Percentiles rank a stretch among this genome's conserved stretches.
phyloP scores from a whole-genome alignment of 2,888 invertebrate species.

The Helicoverpa assulta region DNA sequence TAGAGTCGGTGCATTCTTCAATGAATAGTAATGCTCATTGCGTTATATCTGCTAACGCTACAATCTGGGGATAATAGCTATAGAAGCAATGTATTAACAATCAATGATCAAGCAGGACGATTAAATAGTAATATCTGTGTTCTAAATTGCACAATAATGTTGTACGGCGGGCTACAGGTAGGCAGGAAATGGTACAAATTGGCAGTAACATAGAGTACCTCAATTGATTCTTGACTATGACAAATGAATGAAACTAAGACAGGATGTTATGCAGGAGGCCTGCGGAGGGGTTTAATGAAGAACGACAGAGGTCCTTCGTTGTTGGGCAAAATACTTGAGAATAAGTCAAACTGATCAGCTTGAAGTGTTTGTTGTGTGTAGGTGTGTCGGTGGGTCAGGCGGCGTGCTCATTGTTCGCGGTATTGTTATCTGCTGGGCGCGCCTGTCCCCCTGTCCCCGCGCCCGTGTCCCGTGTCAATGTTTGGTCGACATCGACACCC shows the following conservation, averaged over 20 bases:
- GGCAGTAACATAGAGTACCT: constrained; percentile 61
- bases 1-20: constrained; percentile 44
- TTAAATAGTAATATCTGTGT: constrained; percentile 51
- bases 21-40: constrained; percentile 44
- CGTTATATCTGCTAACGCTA: constrained; percentile 15
- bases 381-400: constrained; percentile 67
- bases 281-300: constrained; percentile 57
- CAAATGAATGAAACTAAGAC: constrained; percentile 67
- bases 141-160: constrained; percentile 50
- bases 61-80: constrained; percentile 19
- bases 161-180: constrained; percentile 54
- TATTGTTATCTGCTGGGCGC: constrained; percentile 84
- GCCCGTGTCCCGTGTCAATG: constrained; percentile 76
- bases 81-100: constrained; percentile 9
- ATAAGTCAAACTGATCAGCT: constrained; percentile 47
- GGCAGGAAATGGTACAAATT: constrained; percentile 63
- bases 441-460: constrained; percentile 62
- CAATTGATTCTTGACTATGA: constrained; percentile 68
- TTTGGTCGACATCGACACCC: constrained; percentile 73
- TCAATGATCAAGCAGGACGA: constrained; percentile 29
- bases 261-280: constrained; percentile 63
- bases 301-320: constrained; percentile 57
- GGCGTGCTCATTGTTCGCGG: constrained; percentile 76
- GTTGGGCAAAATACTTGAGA: constrained; percentile 53
- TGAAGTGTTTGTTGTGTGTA: constrained; percentile 53